phyloP scores from a whole-genome alignment of 1,140 invertebrate genomes.

The Drosophila auraria region DNA sequence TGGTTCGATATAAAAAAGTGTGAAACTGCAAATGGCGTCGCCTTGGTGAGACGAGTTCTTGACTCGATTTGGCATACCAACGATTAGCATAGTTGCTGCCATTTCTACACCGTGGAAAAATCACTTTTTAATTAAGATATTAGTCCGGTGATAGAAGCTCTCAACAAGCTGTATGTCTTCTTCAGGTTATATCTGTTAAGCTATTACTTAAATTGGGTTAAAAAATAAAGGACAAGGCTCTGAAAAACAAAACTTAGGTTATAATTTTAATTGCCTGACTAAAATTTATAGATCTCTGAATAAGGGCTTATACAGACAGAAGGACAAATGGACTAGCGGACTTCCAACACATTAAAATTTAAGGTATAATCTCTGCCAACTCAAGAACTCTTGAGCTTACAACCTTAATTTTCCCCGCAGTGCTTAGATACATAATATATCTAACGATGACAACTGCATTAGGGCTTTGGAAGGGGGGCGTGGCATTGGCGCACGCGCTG shows the following conservation, averaged over 20 bases:
- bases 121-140: slow-evolving; percentile 1
- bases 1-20: slow-evolving; percentile 78
- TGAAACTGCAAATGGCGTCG: slow-evolving; percentile 82
- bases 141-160: neutral
- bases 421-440: slow-evolving; percentile 19
- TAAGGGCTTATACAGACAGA: no score
- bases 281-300: neutral
- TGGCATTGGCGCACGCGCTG: slow-evolving; percentile 67
- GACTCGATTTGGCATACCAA: slow-evolving; percentile 67
- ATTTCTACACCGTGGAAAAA: slow-evolving; percentile 18
- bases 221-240: neutral
- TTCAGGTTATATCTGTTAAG: accelerated
- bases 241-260: no score
- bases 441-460: slow-evolving; percentile 68
- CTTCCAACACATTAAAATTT: neutral
- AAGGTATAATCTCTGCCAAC: neutral
- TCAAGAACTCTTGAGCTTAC: neutral
- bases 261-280: no score
- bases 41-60: slow-evolving; percentile 76
- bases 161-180: neutral
- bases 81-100: slow-evolving; percentile 79
- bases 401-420: neutral
- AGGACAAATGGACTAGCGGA: no score
- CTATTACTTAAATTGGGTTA: neutral
- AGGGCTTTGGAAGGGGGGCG: slow-evolving; percentile 46